A percentile compares a stretch with the other conserved stretches of the same genome.
Conservation (phyloP, 2,888 invertebrate genomes). For the Loripinus fragilis region DNA sequence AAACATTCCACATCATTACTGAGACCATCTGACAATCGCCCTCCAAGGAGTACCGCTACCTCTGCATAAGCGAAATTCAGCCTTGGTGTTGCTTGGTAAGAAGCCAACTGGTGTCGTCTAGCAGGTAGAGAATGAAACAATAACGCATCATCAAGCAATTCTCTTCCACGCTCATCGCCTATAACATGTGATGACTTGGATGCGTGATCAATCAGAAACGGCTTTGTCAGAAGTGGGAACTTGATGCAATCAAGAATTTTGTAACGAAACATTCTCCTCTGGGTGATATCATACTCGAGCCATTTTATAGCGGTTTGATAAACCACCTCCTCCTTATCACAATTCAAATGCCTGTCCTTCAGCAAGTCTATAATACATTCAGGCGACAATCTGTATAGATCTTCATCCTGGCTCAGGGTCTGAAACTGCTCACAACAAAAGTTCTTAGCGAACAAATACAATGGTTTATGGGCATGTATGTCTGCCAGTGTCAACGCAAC, state of each 20-base stretch:
- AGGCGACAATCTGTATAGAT: constrained; percentile 72
- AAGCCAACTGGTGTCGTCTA: constrained; percentile 71
- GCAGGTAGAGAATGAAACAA: constrained; percentile 76
- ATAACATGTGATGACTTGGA: constrained; percentile 67
- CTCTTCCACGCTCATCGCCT: constrained; percentile 70
- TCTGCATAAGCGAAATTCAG: constrained; percentile 69
- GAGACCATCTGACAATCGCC: constrained; percentile 75
- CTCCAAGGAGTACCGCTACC: constrained; percentile 75
- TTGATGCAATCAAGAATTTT: constrained; percentile 74
- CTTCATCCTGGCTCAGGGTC: constrained; percentile 72
- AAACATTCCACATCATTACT: constrained; percentile 79
- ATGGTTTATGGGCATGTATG: constrained; percentile 72
- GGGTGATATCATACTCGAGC: constrained; percentile 68
- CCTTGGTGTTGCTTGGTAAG: constrained; percentile 78
- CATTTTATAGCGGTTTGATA: constrained; percentile 74
- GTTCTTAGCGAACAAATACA: constrained; percentile 73
- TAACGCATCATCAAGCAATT: constrained; percentile 74
- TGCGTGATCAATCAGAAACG: constrained; percentile 73
- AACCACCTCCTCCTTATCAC: constrained; percentile 73
- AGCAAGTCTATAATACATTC: constrained; percentile 75
- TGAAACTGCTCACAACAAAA: constrained; percentile 75
- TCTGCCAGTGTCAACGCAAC: constrained; percentile 77
- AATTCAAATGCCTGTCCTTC: constrained; percentile 71
- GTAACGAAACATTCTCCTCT: constrained; percentile 61
- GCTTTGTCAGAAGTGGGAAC: constrained; percentile 74